These are phyloP conservation scores for Chinchilla lanigera DNA, from an alignment of 2,113 vertebrate species.

Conservation along the genomic window DNA sequence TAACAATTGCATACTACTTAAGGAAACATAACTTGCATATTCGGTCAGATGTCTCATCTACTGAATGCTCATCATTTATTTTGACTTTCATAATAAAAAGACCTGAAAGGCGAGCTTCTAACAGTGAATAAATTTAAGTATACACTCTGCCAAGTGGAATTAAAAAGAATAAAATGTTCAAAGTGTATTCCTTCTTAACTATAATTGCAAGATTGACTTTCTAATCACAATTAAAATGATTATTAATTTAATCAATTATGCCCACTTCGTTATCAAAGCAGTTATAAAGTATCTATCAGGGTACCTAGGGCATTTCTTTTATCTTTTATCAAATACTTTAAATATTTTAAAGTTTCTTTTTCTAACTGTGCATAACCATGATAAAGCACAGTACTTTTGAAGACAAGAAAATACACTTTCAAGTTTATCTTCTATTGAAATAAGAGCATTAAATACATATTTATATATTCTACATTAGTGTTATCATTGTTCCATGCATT, in stretches of 20 bases:
- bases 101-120: background rate
- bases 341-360: background rate
- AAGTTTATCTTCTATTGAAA: background rate
- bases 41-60: background rate
- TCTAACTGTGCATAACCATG: background rate
- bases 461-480: background rate
- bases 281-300: background rate
- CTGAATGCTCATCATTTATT: background rate
- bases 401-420: background rate
- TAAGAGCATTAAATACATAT: background rate
- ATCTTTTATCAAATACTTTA: background rate
- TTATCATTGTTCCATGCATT: background rate
- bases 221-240: background rate
- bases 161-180: background rate
- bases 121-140: background rate
- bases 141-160: background rate
- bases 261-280: background rate
- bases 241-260: constrained; percentile 38
- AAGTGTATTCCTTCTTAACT: background rate
- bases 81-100: background rate
- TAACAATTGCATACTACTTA: background rate
- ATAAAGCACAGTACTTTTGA: background rate
- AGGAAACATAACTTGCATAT: background rate
- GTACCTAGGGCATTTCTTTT: background rate
- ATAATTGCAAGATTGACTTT: background rate